Percentiles rank a stretch among this genome's conserved stretches.
These are phyloP conservation scores for Tauraco erythrolophus DNA, from an alignment of 2,113 vertebrate species.

Conservation along the genomic window DNA sequence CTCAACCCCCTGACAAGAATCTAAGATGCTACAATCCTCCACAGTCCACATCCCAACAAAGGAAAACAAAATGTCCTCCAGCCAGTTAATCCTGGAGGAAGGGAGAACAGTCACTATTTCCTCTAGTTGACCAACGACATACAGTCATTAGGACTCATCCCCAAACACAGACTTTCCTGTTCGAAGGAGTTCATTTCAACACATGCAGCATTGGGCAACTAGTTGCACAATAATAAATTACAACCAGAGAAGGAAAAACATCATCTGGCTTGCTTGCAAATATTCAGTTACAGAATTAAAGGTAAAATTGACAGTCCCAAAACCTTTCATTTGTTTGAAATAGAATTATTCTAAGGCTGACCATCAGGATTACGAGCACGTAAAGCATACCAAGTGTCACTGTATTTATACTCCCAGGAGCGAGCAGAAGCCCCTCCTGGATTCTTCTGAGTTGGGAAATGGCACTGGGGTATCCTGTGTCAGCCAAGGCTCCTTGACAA, in stretches of 20 bases:
- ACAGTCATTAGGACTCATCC: neutral
- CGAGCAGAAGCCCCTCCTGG: neutral
- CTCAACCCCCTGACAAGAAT: neutral
- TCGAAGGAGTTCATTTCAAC: conserved; percentile 30
- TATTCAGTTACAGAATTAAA: neutral
- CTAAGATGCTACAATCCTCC: neutral
- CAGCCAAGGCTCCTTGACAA: neutral
- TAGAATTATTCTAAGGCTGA: neutral
- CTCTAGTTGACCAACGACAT: neutral
- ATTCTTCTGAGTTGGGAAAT: neutral
- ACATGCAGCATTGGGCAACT: conserved; percentile 2
- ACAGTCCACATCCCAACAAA: neutral
- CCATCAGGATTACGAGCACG: neutral
- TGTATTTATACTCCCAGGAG: neutral
- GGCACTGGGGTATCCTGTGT: neutral
- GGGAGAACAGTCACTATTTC: neutral
- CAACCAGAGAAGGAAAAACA: conserved; percentile 19
- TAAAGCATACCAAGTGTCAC: neutral
- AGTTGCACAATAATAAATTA: conserved; percentile 45
- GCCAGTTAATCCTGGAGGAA: neutral
- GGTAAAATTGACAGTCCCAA: neutral
- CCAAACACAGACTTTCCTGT: neutral
- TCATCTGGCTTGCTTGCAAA: neutral
- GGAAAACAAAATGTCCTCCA: neutral
- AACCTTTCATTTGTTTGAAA: neutral